These are phyloP conservation scores for Setipinna tenuifilis DNA, from an alignment of 2,797 vertebrate species.

Conservation along the genomic window DNA sequence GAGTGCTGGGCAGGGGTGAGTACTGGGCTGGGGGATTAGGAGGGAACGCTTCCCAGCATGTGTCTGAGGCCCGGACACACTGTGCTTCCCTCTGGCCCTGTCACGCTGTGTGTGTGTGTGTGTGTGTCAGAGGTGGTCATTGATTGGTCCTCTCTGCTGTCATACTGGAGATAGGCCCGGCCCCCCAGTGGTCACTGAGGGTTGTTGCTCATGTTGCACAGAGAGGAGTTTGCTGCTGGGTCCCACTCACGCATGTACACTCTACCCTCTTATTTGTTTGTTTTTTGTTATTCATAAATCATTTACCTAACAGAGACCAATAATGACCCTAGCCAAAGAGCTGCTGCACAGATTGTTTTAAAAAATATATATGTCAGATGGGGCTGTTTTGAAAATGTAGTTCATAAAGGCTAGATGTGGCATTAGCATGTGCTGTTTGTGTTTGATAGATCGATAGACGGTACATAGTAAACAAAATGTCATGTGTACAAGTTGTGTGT, in stretches of 20 bases:
- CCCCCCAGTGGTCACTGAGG: background rate
- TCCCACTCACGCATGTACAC: too few species aligned
- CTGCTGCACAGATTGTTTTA: too few species aligned
- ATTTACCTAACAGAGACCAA: too few species aligned
- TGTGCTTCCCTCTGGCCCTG: background rate
- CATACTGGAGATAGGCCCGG: background rate
- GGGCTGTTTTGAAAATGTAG: too few species aligned
- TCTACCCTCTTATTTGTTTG: background rate
- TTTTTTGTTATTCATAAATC: too few species aligned
- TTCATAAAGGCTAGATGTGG: too few species aligned
- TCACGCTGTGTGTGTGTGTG: too few species aligned
- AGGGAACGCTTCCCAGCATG: background rate
- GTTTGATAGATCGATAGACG: background rate
- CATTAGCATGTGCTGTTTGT: background rate
- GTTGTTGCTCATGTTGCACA: background rate
- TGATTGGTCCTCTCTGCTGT: background rate
- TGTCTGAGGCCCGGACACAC: background rate
- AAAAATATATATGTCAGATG: too few species aligned
- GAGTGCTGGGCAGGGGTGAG: conserved; percentile 4
- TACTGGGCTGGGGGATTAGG: background rate
- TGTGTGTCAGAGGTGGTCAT: background rate
- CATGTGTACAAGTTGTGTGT: background rate
- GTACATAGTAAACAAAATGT: too few species aligned
- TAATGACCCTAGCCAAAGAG: too few species aligned
- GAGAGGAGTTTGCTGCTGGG: background rate